These are phyloP conservation scores for Heterotis niloticus DNA, from an alignment of 2,113 vertebrate species.

Conservation along the genomic window DNA sequence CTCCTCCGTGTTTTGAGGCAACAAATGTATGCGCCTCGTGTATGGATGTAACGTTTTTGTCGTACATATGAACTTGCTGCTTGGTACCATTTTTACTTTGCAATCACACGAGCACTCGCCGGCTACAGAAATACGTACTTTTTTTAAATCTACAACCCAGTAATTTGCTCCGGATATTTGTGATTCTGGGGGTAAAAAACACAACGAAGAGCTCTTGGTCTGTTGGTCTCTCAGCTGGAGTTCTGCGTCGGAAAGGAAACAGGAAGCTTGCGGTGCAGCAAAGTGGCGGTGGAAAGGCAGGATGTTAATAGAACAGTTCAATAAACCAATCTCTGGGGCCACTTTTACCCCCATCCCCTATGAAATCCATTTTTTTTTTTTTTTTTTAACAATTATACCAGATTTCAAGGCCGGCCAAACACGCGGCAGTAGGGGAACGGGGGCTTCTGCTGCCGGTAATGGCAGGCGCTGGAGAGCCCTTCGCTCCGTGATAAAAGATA, in stretches of 20 bases:
- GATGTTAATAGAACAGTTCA: slow-evolving; percentile 12
- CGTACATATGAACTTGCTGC: background rate
- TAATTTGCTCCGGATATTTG: too few relatives aligned
- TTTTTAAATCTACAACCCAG: too few relatives aligned
- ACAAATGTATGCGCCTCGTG: background rate
- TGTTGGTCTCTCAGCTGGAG: background rate
- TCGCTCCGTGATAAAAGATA: background rate
- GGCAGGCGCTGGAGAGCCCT: background rate
- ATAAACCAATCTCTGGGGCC: slow-evolving; percentile 20
- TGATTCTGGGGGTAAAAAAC: too few relatives aligned
- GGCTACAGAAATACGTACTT: too few relatives aligned
- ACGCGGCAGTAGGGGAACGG: slow-evolving; percentile 27
- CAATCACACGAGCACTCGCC: background rate
- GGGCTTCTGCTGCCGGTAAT: background rate
- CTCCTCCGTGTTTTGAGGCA: background rate
- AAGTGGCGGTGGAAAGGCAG: too few relatives aligned
- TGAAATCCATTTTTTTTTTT: slow-evolving; percentile 31
- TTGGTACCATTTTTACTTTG: background rate
- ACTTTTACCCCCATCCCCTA: slow-evolving; percentile 34
- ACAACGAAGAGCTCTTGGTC: background rate
- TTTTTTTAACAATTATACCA: slow-evolving; percentile 42
- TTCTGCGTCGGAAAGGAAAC: background rate
- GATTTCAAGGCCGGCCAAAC: slow-evolving; percentile 27
- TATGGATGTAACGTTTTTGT: background rate
- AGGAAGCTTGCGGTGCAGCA: background rate